Base-by-base conservation (phyloP, 2,113 vertebrate genomes). In the Diphyllodes magnificus region DNA sequence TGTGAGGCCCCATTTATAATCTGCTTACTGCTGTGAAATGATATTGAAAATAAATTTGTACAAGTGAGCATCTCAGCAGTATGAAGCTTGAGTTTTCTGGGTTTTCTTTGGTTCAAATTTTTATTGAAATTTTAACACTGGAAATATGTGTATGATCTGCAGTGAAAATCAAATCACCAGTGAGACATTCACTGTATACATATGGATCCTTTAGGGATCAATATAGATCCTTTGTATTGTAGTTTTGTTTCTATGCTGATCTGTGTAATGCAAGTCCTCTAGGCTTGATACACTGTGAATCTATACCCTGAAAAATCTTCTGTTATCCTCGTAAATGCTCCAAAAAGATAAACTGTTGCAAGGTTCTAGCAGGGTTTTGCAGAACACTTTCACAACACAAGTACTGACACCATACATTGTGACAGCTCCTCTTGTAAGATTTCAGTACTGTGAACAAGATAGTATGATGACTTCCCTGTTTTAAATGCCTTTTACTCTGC, bases 311-410 rank as follows among this genome's bases (percentile, higher is more conserved):
- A 73, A 77, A 90, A 57, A 59, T 93, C 54, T 88, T 80, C 81
- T 87, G 87, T 94, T 93, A 60, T 68, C 31, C 47, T 86, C 25
- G 0, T 71, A 71, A 87, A 39, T 83, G 40, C 82, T 95, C 51
- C 68, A 92, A 49, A 72, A 83, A 42, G 60, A 88, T 69, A 94
- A 96, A 88, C 82, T 96, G 90, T 94, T 96, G 92, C 64, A 88
- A 88, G 86, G 92, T 81, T 96, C 94, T 94, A 94, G 82, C 94
- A 88, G 85, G 90, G 90, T 96, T 96, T 95, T 94, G 49, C 76
- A 64, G 87, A 90, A 86, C 35, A 59, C 42, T 94, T 89, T 85
- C 87, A 90, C 85, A 91, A 65, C 84, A 90, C 75, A 30, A 30
- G 87, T 66, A 37, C 88, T 86, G 75, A 87, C 93, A 45, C 93